These are phyloP conservation scores for Taeniopygia guttata DNA, from an alignment of 2,797 vertebrate species.

Conservation along the genomic window DNA sequence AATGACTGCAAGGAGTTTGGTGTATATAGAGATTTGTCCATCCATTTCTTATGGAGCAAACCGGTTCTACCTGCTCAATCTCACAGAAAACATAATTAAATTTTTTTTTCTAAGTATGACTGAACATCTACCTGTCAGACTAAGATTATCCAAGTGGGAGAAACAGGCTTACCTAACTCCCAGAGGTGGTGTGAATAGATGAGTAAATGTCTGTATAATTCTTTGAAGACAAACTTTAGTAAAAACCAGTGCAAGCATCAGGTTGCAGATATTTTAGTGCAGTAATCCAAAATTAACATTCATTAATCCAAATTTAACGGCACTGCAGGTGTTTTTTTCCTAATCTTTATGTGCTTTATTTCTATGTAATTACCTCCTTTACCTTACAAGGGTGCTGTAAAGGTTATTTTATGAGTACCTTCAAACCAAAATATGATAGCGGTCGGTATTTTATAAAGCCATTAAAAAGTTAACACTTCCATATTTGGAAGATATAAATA, in stretches of 20 bases:
- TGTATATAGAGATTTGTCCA: neutral
- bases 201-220: neutral
- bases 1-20: neutral
- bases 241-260: neutral
- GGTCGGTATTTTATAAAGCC: neutral
- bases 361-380: neutral
- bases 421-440: neutral
- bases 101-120: neutral
- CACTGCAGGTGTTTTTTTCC: neutral
- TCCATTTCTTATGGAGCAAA: neutral
- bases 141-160: neutral
- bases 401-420: neutral
- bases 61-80: neutral
- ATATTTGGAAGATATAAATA: neutral
- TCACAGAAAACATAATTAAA: neutral
- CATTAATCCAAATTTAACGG: constrained; percentile 15
- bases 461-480: neutral
- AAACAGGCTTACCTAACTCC: neutral
- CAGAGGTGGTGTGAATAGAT: neutral
- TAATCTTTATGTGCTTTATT: neutral
- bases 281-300: neutral
- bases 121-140: neutral
- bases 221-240: neutral
- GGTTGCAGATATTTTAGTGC: neutral
- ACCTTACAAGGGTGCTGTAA: neutral